phyloP scores from a whole-genome alignment of 2,797 vertebrate genomes.

The Hydrocynus forskahlii region DNA sequence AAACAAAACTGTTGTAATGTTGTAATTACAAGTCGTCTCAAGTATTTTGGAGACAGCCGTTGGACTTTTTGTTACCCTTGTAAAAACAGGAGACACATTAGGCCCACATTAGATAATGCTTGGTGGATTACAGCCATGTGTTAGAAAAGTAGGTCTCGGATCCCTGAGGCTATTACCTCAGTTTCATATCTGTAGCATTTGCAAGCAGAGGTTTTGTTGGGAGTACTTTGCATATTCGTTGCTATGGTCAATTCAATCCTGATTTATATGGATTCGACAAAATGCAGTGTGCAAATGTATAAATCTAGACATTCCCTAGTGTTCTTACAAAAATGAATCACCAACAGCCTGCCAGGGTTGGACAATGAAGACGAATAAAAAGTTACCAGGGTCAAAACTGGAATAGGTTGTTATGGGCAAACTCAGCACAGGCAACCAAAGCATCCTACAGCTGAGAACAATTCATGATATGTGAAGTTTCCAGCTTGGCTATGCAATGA shows the following conservation, averaged over 20 bases:
- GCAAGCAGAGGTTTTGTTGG: neutral
- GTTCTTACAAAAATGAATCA: neutral
- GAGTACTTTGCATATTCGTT: conserved; percentile 12
- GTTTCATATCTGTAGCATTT: conserved; percentile 7
- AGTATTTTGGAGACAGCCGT: neutral
- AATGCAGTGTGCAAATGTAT: neutral
- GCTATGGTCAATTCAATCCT: conserved; percentile 2
- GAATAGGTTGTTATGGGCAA: conserved; percentile 31
- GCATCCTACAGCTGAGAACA: conserved; percentile 59
- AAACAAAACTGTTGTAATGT: neutral
- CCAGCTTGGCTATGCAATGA: conserved; percentile 74
- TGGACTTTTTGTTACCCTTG: neutral
- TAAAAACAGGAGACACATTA: conserved; percentile 12
- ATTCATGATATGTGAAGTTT: conserved; percentile 64
- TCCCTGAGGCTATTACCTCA: conserved; percentile 10
- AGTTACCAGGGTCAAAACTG: conserved; percentile 18
- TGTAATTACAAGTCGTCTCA: neutral
- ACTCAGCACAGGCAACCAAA: conserved; percentile 35
- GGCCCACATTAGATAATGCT: neutral
- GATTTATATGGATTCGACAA: conserved; percentile 2
- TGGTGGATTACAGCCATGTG: conserved; percentile 14
- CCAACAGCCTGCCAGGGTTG: neutral
- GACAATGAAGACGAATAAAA: neutral
- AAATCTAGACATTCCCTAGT: neutral
- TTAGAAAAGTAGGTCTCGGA: conserved; percentile 5